Conservation (phyloP, 2,113 vertebrate species). For the Tychaedon coryphoeus region DNA sequence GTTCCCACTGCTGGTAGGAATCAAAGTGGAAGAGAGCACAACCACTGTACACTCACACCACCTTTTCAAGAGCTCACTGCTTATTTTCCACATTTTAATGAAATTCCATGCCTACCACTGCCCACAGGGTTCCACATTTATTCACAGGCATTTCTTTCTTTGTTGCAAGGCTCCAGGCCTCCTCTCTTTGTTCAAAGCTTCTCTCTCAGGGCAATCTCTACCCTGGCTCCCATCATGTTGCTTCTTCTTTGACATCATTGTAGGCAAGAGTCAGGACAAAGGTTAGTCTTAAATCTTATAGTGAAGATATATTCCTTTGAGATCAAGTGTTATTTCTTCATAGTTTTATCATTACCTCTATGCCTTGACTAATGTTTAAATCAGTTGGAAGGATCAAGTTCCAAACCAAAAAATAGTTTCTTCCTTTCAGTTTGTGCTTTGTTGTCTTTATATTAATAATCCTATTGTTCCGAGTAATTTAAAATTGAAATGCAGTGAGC, state of each 20-base stretch:
- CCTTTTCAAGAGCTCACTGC: background rate
- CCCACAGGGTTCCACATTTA: background rate
- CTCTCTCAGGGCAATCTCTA: background rate
- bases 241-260: background rate
- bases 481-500: background rate
- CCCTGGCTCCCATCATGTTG: background rate
- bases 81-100: slow-evolving; percentile 14
- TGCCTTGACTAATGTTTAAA: background rate
- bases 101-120: background rate
- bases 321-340: background rate
- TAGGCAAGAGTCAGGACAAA: background rate
- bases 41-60: background rate
- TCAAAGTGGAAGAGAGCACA: background rate
- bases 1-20: slow-evolving; percentile 1
- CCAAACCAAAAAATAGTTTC: background rate
- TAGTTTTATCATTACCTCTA: background rate
- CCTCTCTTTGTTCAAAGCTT: slow-evolving; percentile 4
- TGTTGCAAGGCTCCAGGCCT: background rate
- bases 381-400: background rate
- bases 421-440: background rate
- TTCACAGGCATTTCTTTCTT: background rate
- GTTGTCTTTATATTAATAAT: background rate
- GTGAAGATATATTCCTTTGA: background rate
- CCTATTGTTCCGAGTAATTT: background rate
- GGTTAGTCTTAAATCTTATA: background rate